Evolutionary conservation across 2,888 invertebrate genomes (phyloP).

Genomic region (Nycteola revayana): DNA sequence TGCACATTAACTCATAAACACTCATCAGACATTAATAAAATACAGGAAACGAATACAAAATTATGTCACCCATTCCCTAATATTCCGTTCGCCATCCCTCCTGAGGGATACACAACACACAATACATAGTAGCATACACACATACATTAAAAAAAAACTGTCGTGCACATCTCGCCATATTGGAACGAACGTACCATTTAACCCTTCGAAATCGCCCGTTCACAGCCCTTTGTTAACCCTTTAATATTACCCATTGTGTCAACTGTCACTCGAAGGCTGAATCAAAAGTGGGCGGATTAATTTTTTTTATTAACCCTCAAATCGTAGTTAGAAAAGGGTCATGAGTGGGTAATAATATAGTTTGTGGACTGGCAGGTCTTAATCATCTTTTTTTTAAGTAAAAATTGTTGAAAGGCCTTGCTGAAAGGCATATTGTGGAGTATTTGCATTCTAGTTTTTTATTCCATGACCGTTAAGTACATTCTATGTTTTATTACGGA

Average conservation of each 20-base stretch:
- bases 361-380: conserved; percentile 63
- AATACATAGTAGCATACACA: too few relatives aligned
- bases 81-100: too few relatives aligned
- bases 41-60: too few relatives aligned
- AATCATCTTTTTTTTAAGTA: conserved; percentile 42
- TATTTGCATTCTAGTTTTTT: conserved; percentile 18
- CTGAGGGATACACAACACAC: too few relatives aligned
- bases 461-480: too few relatives aligned
- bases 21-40: too few relatives aligned
- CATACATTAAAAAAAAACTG: too few relatives aligned
- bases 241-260: conserved; percentile 71
- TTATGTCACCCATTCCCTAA: too few relatives aligned
- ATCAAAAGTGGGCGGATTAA: conserved; percentile 74
- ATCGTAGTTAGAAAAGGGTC: conserved; percentile 51
- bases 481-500: too few relatives aligned
- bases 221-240: conserved; percentile 74
- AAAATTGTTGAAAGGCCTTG: conserved; percentile 13
- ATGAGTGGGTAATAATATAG: conserved; percentile 68
- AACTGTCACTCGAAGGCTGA: conserved; percentile 73
- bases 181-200: conserved; percentile 65
- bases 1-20: too few relatives aligned
- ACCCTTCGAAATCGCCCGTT: conserved; percentile 66
- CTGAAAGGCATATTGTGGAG: conserved; percentile 14
- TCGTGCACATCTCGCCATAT: conserved; percentile 51
- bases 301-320: conserved; percentile 49